Evolutionary conservation across 2,113 vertebrate species (phyloP).

Genomic region (Centropus bengalensis): DNA sequence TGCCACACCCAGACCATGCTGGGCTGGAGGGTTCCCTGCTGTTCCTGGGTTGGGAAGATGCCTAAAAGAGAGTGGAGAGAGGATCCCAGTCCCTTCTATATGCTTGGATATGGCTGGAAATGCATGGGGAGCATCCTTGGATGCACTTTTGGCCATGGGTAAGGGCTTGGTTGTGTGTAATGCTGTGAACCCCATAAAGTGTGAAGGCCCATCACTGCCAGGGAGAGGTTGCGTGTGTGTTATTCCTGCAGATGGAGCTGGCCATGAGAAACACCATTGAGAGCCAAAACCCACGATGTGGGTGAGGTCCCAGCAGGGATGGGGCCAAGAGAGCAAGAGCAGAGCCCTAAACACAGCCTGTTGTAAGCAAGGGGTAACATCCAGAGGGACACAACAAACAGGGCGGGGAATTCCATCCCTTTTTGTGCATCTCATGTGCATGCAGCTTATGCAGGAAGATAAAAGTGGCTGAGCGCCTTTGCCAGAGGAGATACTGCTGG

Average conservation of each 20-base stretch:
- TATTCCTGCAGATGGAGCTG: not conserved
- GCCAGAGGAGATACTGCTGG: accelerated
- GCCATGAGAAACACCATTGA: accelerated
- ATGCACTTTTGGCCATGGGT: not conserved
- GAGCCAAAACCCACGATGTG: not conserved
- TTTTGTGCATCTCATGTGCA: not conserved
- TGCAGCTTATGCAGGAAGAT: not conserved
- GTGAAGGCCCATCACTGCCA: too few relatives aligned
- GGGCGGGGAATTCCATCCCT: not conserved
- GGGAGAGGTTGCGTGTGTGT: not conserved
- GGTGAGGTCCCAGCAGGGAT: too few relatives aligned
- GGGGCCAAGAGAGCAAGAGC: not conserved
- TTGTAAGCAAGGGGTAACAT: not conserved
- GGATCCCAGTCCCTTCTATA: not conserved
- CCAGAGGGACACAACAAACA: accelerated
- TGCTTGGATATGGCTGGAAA: not conserved
- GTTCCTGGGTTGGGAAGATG: not conserved
- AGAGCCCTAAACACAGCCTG: not conserved
- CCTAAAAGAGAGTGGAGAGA: slow-evolving; percentile 24
- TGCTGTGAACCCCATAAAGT: not conserved
- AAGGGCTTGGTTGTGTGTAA: not conserved
- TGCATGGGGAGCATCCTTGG: not conserved
- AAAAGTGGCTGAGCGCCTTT: not conserved
- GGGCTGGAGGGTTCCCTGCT: not conserved
- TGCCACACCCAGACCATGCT: accelerated